phyloP scores from a whole-genome alignment of 2,888 invertebrate species.

The Pyrrhosoma nymphula region DNA sequence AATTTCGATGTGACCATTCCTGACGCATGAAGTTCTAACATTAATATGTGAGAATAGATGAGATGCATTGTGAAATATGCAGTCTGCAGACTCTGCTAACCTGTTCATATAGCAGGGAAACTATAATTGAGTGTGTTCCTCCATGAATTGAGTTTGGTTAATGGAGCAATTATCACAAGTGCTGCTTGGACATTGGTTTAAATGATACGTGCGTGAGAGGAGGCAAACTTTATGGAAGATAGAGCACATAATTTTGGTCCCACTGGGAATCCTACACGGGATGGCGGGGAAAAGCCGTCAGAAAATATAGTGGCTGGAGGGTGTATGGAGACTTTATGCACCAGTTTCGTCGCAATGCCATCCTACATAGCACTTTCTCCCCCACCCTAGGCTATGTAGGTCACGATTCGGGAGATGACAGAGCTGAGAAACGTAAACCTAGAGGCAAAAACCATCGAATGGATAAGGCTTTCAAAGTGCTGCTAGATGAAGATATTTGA shows the following conservation, averaged over 20 bases:
- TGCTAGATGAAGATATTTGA: too few species aligned
- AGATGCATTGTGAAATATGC: too few species aligned
- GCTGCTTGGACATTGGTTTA: not conserved
- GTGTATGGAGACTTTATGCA: not conserved
- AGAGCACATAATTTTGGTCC: not conserved
- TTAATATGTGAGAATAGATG: too few species aligned
- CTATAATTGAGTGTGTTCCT: not conserved
- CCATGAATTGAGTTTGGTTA: not conserved
- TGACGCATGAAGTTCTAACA: too few species aligned
- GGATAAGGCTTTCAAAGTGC: too few species aligned
- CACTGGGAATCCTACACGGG: not conserved
- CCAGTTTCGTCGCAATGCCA: not conserved
- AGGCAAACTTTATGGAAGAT: not conserved
- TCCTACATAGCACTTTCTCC: not conserved
- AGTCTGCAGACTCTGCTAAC: too few species aligned
- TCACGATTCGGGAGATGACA: too few species aligned
- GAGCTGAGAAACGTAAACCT: too few species aligned
- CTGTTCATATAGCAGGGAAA: not conserved
- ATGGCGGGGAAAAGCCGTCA: not conserved
- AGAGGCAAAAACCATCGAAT: too few species aligned
- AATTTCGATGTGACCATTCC: too few species aligned
- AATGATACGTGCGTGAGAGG: not conserved
- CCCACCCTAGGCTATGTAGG: too few species aligned
- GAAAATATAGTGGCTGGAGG: not conserved
- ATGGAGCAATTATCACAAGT: not conserved